Conservation (phyloP, 2,888 invertebrate genomes). For the Notodonta dromedarius region DNA sequence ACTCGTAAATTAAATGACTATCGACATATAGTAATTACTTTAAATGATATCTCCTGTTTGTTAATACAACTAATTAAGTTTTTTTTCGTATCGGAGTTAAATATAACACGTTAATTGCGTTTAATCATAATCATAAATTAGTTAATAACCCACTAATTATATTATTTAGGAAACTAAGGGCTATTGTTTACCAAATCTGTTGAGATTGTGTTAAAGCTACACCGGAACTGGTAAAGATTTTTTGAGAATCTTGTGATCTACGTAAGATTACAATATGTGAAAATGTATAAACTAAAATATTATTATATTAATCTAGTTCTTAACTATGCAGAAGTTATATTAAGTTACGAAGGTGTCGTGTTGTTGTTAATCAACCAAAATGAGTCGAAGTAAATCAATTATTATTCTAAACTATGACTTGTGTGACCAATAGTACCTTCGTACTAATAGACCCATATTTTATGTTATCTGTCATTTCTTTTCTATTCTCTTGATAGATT, state of each 20-base stretch:
- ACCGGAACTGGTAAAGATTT: conserved; percentile 22
- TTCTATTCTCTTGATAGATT: no score
- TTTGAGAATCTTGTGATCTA: not conserved
- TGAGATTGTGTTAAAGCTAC: conserved; percentile 16
- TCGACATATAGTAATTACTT: conserved; percentile 11
- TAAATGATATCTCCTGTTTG: conserved; percentile 15
- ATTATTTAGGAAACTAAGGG: conserved; percentile 27
- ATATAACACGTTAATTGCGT: conserved; percentile 10
- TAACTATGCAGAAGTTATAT: no score
- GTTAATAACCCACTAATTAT: conserved; percentile 17
- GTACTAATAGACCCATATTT: no score
- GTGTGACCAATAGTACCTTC: no score
- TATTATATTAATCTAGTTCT: no score
- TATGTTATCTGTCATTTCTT: no score
- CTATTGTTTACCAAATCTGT: conserved; percentile 24
- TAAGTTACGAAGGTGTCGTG: no score
- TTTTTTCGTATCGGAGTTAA: not conserved
- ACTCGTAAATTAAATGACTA: conserved; percentile 22
- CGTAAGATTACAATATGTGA: not conserved
- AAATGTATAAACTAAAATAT: no score
- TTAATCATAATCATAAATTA: conserved; percentile 25
- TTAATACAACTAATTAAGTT: conserved; percentile 13
- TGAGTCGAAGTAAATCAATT: no score
- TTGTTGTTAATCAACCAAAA: no score
- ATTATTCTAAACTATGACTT: no score